Evolutionary conservation across 2,888 invertebrate species (phyloP).

Genomic region (Acronicta aceris): DNA sequence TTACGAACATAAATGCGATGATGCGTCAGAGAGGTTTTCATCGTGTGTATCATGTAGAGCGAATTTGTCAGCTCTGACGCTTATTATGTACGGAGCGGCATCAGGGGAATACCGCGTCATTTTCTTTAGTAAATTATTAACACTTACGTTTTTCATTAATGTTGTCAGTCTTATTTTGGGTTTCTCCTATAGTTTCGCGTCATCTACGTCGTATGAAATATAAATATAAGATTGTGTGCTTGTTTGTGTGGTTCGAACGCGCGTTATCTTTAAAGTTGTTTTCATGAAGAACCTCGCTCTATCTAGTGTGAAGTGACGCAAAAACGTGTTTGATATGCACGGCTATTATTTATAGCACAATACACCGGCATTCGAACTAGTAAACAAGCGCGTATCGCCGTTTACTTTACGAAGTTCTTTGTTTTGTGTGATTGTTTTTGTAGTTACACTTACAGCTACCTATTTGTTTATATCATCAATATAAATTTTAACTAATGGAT

Average conservation of each 20-base stretch:
- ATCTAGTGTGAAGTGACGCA: conserved; percentile 63
- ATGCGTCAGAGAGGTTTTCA: conserved; percentile 75
- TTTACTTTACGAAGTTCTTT: conserved; percentile 40
- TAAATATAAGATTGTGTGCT: conserved; percentile 29
- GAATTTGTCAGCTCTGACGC: conserved; percentile 60
- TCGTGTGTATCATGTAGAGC: conserved; percentile 64
- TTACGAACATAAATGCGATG: conserved; percentile 60
- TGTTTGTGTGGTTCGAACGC: conserved; percentile 35
- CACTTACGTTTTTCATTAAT: conserved; percentile 24
- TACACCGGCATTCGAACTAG: conserved; percentile 46
- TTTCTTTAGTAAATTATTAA: conserved; percentile 49
- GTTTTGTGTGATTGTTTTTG: conserved; percentile 35
- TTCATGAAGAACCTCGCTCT: conserved; percentile 60
- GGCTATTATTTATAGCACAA: conserved; percentile 52
- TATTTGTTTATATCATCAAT: conserved; percentile 19
- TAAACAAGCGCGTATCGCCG: conserved; percentile 57
- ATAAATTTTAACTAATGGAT: conserved; percentile 2
- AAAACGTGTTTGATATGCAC: conserved; percentile 55
- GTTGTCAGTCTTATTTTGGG: conserved; percentile 33
- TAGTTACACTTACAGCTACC: conserved; percentile 17
- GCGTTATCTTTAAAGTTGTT: conserved; percentile 69
- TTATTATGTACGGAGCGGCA: conserved; percentile 26
- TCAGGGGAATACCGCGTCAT: conserved; percentile 80
- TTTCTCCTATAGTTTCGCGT: conserved; percentile 24
- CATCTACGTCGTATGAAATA: conserved; percentile 16